Conservation (phyloP, 2,888 invertebrate species). For the Ophraella communa region DNA sequence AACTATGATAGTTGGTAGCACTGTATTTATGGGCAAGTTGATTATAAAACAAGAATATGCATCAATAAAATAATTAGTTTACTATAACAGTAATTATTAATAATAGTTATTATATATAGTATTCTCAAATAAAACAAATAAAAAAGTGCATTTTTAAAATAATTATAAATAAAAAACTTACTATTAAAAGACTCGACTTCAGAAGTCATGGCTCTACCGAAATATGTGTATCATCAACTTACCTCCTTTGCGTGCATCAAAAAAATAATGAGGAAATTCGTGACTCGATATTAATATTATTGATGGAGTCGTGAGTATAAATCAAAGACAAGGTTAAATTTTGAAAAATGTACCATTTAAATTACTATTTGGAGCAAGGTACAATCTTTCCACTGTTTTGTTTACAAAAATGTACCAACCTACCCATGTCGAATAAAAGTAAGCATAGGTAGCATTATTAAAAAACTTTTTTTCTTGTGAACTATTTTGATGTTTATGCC, state of each 20-base stretch:
- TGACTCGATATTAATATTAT: conserved; percentile 40
- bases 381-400: conserved; percentile 13
- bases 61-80: no score
- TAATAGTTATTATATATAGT: no score
- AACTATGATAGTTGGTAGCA: no score
- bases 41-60: no score
- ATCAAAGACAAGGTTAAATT: conserved; percentile 15
- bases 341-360: conserved; percentile 20
- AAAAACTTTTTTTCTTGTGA: no score
- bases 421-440: not conserved
- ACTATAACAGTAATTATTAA: no score
- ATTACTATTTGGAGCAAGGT: conserved; percentile 23
- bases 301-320: conserved; percentile 33
- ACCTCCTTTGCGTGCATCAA: conserved; percentile 36
- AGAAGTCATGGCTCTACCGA: conserved; percentile 1
- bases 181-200: conserved; percentile 14
- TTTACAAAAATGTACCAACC: no score
- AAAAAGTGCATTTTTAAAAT: not conserved
- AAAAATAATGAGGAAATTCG: conserved; percentile 32
- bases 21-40: no score
- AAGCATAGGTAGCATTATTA: no score
- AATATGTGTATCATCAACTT: conserved; percentile 12
- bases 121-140: not conserved
- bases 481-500: no score
- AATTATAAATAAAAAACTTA: not conserved